Base-by-base conservation (phyloP, 2,888 invertebrate species). In the Cryptus viduatorius region DNA sequence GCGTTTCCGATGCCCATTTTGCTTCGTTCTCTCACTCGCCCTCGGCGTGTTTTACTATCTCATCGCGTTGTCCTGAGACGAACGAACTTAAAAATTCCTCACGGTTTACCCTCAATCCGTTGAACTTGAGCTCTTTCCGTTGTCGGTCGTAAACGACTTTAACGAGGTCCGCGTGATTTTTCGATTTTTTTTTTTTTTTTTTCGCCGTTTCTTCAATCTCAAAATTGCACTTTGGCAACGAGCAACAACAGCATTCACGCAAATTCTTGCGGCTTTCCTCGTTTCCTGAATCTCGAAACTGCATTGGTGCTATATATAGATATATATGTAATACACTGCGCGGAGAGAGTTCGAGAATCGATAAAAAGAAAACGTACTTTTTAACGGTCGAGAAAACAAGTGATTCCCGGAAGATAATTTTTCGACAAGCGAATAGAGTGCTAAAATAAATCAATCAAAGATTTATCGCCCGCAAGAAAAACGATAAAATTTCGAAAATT, bases 71-170 rank as follows among this genome's bases (percentile, higher is more conserved):
- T 61, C 19, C 56, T 19, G 59, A 24, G 59, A 59, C n/a, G 61
- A n/a, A 61, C 61, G 14, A 7, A 31, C 29, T 37, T 37, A 10
- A 31, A 61, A 61, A 61, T 19, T 31, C 61, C 61, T 31, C 59
- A 14, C 61, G 14, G n/a, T 31, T 31, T 61, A 72, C 59, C 61
- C 61, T 77, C 65, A 19, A 82, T 76, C 16, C 65, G 42, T 19
- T 48, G 31, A 50, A 67, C 59, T 59, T 29, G 24, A 37, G 59
- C 16, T 44, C 67, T 42, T 29, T n/a, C 14, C 14, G 48, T 64
- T 31, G 12, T 3, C 31, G 82, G 53, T 78, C 82, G 82, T 82
- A 82, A 82, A 73, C 44, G 59, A 78, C 68, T 82, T 78, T 78
- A 82, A 78, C 78, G 72, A 82, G 78, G 29, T 48, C 72, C 79